These are phyloP conservation scores for Lycaon pictus DNA, from an alignment of 2,113 vertebrate species.

Conservation along the genomic window DNA sequence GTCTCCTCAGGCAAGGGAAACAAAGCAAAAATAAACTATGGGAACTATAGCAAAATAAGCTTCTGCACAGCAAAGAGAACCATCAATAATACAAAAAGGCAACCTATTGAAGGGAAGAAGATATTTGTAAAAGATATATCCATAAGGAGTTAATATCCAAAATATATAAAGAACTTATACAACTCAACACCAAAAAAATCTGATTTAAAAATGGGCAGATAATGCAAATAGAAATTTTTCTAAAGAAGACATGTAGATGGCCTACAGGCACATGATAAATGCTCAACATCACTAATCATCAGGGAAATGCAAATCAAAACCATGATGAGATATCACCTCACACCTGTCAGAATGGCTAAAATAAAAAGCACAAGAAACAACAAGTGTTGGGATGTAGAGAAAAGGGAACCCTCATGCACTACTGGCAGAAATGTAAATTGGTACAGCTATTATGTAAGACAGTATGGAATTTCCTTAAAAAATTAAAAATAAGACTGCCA, in stretches of 20 bases:
- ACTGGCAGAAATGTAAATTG: background rate
- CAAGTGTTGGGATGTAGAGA: background rate
- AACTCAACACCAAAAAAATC: background rate
- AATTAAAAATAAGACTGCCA: background rate
- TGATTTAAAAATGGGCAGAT: background rate
- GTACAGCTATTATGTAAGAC: background rate
- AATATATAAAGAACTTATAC: background rate
- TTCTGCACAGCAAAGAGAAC: background rate
- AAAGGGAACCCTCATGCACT: background rate
- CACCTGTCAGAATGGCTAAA: background rate
- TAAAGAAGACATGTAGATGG: background rate
- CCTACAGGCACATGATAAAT: background rate
- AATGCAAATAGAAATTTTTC: background rate
- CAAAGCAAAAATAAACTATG: background rate
- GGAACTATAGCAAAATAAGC: background rate
- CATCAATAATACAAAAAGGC: background rate
- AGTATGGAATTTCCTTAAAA: background rate
- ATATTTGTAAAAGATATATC: background rate
- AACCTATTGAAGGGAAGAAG: background rate
- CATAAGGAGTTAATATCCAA: background rate
- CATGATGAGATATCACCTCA: background rate
- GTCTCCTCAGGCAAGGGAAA: background rate
- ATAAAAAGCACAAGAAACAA: background rate
- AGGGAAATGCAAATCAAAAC: background rate
- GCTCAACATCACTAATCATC: background rate